phyloP scores from a whole-genome alignment of 2,797 vertebrate genomes.

The Esox lucius region DNA sequence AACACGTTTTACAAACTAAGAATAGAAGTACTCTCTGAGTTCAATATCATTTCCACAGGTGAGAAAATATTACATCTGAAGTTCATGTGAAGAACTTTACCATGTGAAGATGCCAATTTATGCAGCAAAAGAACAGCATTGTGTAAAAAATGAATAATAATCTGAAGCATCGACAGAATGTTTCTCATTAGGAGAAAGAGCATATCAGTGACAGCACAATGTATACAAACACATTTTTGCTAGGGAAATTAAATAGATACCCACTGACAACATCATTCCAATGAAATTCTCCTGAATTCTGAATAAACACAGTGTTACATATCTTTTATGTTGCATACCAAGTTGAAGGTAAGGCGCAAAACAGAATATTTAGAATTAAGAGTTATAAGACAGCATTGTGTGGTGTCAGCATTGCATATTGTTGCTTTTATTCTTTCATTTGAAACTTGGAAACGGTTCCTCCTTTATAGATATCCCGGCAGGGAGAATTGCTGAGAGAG shows the following conservation, averaged over 20 bases:
- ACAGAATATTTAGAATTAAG: conserved; percentile 10
- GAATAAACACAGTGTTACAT: background rate
- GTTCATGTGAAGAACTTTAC: too few relatives aligned
- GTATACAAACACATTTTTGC: background rate
- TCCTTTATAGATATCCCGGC: conserved; percentile 26
- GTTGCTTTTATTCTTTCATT: conserved; percentile 20
- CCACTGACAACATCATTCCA: background rate
- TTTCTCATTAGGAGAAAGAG: background rate
- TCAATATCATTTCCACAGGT: too few relatives aligned
- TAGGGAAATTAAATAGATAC: too few relatives aligned
- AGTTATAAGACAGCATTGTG: background rate
- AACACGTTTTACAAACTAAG: too few relatives aligned
- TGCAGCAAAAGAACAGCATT: background rate
- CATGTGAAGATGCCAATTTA: too few relatives aligned
- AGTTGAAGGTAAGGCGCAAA: background rate
- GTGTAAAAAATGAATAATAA: background rate
- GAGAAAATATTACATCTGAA: too few relatives aligned
- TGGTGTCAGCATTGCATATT: conserved; percentile 22
- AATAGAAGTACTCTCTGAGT: too few relatives aligned
- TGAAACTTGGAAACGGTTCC: conserved; percentile 20
- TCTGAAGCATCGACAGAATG: background rate
- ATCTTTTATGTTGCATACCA: background rate
- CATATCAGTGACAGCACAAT: background rate
- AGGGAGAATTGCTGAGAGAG: conserved; percentile 44
- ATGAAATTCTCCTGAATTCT: background rate